phyloP scores from a whole-genome alignment of 2,113 vertebrate genomes.

The Probosciger aterrimus region DNA sequence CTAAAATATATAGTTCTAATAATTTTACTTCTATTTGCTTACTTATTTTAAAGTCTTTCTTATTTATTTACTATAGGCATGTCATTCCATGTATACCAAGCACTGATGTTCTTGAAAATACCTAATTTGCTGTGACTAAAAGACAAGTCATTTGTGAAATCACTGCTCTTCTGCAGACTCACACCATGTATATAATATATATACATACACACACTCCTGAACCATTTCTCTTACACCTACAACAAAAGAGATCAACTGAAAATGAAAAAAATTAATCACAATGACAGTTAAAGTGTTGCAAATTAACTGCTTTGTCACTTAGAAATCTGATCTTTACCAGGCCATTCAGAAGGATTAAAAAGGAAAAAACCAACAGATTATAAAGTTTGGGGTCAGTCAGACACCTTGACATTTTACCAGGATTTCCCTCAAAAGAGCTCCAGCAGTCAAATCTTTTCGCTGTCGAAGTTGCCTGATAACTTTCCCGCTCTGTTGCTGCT shows the following conservation, averaged over 20 bases:
- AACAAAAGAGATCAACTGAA: neutral
- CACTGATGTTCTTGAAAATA: neutral
- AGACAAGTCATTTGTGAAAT: neutral
- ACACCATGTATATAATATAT: neutral
- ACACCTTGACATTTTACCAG: conserved; percentile 65
- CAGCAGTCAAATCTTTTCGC: conserved; percentile 64
- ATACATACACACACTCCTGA: neutral
- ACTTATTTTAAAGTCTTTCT: neutral
- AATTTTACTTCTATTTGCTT: neutral
- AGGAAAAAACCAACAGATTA: neutral
- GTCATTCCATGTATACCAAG: neutral
- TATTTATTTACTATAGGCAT: neutral
- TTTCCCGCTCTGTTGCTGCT: conserved; percentile 51
- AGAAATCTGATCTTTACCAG: conserved; percentile 23
- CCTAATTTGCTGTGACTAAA: neutral
- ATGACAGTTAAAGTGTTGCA: neutral
- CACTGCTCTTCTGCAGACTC: neutral
- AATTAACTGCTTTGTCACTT: conserved; percentile 2
- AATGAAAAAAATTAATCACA: neutral
- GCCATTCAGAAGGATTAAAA: conserved; percentile 25
- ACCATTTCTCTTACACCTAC: neutral
- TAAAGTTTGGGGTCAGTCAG: conserved; percentile 58
- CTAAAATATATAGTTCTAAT: neutral
- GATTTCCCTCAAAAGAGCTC: conserved; percentile 69
- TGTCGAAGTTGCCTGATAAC: conserved; percentile 58